A percentile compares a stretch with the other conserved stretches of the same genome.
phyloP scores from a whole-genome alignment of 2,888 invertebrate genomes.

The Pandemis cinnamomeana region DNA sequence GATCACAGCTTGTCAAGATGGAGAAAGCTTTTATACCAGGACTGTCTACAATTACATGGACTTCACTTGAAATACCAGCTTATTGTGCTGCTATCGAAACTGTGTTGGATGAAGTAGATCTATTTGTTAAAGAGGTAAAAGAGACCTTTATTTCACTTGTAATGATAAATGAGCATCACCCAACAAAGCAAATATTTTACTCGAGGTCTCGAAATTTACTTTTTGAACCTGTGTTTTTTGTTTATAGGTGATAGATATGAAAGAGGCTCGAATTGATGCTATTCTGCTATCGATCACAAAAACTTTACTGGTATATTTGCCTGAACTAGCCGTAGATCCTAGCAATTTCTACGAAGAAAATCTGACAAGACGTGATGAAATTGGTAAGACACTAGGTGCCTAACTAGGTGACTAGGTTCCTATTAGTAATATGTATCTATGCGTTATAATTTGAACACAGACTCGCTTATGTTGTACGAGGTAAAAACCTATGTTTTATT shows the following conservation, averaged over 20 bases:
- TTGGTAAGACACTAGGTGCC: slow-evolving; percentile 61
- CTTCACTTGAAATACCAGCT: slow-evolving; percentile 88
- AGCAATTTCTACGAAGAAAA: slow-evolving; percentile 86
- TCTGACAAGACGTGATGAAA: slow-evolving; percentile 80
- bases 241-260: slow-evolving; percentile 88
- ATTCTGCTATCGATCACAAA: slow-evolving; percentile 86
- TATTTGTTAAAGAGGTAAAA: slow-evolving; percentile 86
- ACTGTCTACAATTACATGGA: slow-evolving; percentile 91
- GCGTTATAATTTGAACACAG: background rate
- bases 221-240: slow-evolving; percentile 16
- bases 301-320: slow-evolving; percentile 86
- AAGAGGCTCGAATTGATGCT: slow-evolving; percentile 89
- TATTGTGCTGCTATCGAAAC: slow-evolving; percentile 84
- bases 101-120: slow-evolving; percentile 86
- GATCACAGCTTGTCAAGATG: slow-evolving; percentile 87
- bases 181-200: background rate
- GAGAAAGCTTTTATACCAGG: slow-evolving; percentile 90
- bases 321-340: slow-evolving; percentile 86
- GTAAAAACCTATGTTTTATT: background rate
- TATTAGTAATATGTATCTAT: no score
- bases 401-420: no score
- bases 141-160: no score
- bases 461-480: background rate
- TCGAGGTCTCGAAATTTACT: background rate
- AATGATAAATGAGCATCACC: no score